Conservation (phyloP, 2,888 invertebrate species). For the Alviniconcha strummeri region DNA sequence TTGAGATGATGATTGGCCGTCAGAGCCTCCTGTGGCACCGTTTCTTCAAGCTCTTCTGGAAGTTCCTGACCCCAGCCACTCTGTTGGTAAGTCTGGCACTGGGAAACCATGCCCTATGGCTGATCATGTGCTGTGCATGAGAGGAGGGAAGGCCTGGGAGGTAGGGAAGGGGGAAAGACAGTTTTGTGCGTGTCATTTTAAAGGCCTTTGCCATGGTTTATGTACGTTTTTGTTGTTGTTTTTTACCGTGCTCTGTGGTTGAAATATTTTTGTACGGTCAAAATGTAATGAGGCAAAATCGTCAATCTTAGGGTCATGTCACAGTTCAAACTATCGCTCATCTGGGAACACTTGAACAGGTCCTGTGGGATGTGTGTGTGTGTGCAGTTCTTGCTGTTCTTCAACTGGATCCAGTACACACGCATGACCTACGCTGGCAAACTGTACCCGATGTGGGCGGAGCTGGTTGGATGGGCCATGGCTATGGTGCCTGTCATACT, state of each 20-base stretch:
- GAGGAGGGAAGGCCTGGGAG: too few relatives aligned
- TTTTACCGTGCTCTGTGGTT: too few relatives aligned
- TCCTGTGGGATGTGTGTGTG: not conserved
- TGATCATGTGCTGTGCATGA: too few relatives aligned
- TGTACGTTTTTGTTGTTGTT: too few relatives aligned
- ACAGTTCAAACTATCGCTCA: too few relatives aligned
- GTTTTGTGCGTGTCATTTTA: too few relatives aligned
- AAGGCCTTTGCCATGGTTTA: too few relatives aligned
- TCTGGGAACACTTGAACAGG: too few relatives aligned
- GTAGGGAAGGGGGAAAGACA: too few relatives aligned
- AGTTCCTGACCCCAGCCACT: conserved; percentile 84
- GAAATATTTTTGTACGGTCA: too few relatives aligned
- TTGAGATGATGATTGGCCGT: conserved; percentile 75
- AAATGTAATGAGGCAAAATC: too few relatives aligned
- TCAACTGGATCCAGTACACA: conserved; percentile 87
- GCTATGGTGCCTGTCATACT: conserved; percentile 82
- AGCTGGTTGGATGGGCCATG: conserved; percentile 84
- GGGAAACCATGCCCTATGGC: not conserved
- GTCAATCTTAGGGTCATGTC: too few relatives aligned
- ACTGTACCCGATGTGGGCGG: conserved; percentile 87
- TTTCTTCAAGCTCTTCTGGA: conserved; percentile 85
- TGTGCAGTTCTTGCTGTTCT: conserved; percentile 82
- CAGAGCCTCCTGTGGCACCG: conserved; percentile 79
- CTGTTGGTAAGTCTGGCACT: conserved; percentile 77
- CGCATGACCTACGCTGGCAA: conserved; percentile 82